These are phyloP conservation scores for Plemyria rubiginata DNA, from an alignment of 2,888 invertebrate species.

Conservation along the genomic window DNA sequence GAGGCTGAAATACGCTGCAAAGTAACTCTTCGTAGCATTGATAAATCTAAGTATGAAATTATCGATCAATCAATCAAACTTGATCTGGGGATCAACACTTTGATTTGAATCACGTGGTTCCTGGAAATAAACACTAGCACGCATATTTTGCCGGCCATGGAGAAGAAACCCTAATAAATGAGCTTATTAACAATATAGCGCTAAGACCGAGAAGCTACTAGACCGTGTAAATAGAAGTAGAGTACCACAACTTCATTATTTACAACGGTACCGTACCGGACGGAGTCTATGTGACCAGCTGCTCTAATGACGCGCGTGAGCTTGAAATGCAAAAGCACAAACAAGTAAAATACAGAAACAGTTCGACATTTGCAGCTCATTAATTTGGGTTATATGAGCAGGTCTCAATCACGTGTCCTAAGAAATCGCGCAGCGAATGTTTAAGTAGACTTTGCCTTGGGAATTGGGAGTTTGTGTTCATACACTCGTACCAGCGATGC, in stretches of 20 bases:
- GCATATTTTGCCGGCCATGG: not conserved
- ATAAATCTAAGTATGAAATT: slow-evolving; percentile 15
- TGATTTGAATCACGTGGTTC: slow-evolving; percentile 1
- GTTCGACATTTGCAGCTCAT: slow-evolving; percentile 39
- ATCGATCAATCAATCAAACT: slow-evolving; percentile 11
- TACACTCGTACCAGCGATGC: not conserved
- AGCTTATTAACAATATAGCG: not conserved
- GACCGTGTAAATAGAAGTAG: slow-evolving; percentile 13
- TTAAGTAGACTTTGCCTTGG: slow-evolving; percentile 14
- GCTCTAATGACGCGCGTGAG: slow-evolving; percentile 44
- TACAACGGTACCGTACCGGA: slow-evolving; percentile 55
- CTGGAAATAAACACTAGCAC: not conserved
- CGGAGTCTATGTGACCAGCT: slow-evolving; percentile 50
- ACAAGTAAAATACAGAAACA: slow-evolving; percentile 21
- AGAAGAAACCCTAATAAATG: not conserved
- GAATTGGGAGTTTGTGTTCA: slow-evolving; percentile 16
- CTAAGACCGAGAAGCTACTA: slow-evolving; percentile 8
- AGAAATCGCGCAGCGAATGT: slow-evolving; percentile 25
- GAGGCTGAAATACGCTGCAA: slow-evolving; percentile 16
- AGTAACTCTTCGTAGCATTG: slow-evolving; percentile 11
- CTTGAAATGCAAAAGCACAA: slow-evolving; percentile 36
- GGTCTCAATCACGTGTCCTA: slow-evolving; percentile 28
- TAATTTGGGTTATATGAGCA: slow-evolving; percentile 37
- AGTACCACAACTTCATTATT: slow-evolving; percentile 17
- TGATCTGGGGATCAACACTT: not conserved